Evolutionary conservation across 2,797 vertebrate genomes (phyloP).

Genomic region (Labeo calbasu): DNA sequence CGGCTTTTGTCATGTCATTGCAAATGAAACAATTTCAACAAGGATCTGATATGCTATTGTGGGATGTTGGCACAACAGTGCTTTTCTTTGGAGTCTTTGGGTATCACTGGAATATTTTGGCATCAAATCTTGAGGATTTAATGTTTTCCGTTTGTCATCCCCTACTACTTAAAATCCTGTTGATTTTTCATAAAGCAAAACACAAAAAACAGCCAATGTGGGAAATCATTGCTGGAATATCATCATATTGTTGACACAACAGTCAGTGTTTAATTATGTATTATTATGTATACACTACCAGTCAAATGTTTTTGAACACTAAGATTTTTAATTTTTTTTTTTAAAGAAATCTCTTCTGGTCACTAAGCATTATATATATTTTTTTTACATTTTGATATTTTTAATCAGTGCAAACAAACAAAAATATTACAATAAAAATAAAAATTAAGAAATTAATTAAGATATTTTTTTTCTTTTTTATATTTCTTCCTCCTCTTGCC

Average conservation of each 20-base stretch:
- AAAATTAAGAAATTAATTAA: too few species aligned
- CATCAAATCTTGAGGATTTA: neutral
- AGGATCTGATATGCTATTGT: neutral
- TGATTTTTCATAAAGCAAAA: neutral
- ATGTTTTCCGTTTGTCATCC: slow-evolving; percentile 12
- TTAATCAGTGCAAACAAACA: neutral
- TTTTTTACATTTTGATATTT: neutral
- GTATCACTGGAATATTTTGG: neutral
- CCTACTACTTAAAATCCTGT: neutral
- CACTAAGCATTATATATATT: too few species aligned
- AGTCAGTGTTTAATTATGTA: neutral
- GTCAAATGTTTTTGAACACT: too few species aligned
- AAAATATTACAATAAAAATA: neutral
- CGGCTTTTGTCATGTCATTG: slow-evolving; percentile 23
- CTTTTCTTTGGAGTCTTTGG: slow-evolving; percentile 5
- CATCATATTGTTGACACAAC: neutral
- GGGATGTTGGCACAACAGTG: neutral
- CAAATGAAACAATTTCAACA: slow-evolving; percentile 1
- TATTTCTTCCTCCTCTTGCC: too few species aligned
- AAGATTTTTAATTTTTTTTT: too few species aligned
- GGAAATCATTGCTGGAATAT: slow-evolving; percentile 7
- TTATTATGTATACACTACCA: neutral
- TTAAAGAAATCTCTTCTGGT: too few species aligned
- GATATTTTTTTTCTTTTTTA: too few species aligned
- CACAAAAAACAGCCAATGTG: neutral